Evolutionary conservation across 2,113 vertebrate species (phyloP).

Genomic region (Phocoena phocoena): DNA sequence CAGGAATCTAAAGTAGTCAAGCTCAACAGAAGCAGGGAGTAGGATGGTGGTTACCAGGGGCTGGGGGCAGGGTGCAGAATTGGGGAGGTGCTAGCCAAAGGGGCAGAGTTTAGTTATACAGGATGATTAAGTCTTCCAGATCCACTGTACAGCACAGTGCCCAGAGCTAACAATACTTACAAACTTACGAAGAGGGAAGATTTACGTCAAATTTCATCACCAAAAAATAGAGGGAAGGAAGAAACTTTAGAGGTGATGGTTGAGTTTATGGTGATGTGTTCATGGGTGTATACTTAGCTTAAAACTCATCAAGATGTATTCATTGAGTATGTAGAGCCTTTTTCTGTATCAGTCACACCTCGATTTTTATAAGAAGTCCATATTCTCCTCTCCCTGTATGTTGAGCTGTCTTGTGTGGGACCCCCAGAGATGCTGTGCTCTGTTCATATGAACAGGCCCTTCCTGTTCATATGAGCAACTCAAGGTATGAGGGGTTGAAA

Average conservation of each 20-base stretch:
- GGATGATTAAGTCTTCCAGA: background rate
- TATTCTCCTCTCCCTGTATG: background rate
- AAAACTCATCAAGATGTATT: background rate
- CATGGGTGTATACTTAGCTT: background rate
- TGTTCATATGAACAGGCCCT: too few species aligned
- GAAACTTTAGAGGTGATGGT: background rate
- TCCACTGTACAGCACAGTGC: accelerated
- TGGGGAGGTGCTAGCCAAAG: background rate
- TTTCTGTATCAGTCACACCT: background rate
- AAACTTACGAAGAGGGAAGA: background rate
- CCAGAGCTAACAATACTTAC: background rate
- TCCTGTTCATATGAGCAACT: background rate
- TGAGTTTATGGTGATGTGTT: background rate
- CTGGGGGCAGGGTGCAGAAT: background rate
- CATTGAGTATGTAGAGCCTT: background rate
- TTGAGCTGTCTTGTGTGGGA: background rate
- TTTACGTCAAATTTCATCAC: background rate
- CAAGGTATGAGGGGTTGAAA: background rate
- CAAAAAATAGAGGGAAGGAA: background rate
- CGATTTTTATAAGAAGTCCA: background rate
- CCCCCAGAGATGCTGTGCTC: too few species aligned
- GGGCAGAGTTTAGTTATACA: accelerated
- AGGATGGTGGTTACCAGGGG: background rate
- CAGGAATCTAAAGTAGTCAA: background rate
- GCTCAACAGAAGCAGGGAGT: background rate